Percentiles rank a stretch among this genome's conserved stretches.
Conservation (phyloP, 2,888 invertebrate genomes). For the Aporophyla lueneburgensis region DNA sequence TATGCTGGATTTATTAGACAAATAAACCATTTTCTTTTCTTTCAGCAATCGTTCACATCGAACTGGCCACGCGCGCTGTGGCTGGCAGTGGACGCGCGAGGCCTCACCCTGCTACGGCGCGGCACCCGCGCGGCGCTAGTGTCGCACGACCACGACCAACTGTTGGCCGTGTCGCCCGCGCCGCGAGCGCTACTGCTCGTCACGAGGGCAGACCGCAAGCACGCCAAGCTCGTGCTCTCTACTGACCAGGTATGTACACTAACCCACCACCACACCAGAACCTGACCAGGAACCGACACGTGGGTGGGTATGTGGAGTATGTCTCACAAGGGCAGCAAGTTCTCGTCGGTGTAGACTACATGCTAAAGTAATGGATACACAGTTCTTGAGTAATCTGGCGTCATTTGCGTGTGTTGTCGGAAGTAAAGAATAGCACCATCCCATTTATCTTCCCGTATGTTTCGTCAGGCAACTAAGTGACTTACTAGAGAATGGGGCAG, state of each 20-base stretch:
- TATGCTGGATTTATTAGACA: too few species aligned
- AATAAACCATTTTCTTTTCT: too few species aligned
- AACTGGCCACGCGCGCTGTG: slow-evolving; percentile 98
- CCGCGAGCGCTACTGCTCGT: slow-evolving; percentile 98
- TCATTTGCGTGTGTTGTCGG: neutral
- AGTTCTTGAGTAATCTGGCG: neutral
- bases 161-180: slow-evolving; percentile 97
- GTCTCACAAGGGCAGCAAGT: neutral
- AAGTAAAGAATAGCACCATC: too few species aligned
- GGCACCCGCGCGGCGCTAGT: slow-evolving; percentile 96
- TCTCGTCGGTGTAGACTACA: neutral
- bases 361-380: neutral
- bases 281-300: too few species aligned
- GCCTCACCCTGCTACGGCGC: slow-evolving; percentile 97
- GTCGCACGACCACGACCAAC: slow-evolving; percentile 97
- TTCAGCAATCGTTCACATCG: slow-evolving; percentile 98
- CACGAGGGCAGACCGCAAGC: slow-evolving; percentile 97
- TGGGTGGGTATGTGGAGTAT: neutral
- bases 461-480: too few species aligned
- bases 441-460: too few species aligned
- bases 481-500: too few species aligned
- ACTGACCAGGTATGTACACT: slow-evolving; percentile 94
- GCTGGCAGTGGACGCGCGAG: slow-evolving; percentile 98
- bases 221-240: slow-evolving; percentile 98
- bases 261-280: neutral